Evolutionary conservation across 2,797 vertebrate species (phyloP).

Genomic region (Phalloptychus januarius): DNA sequence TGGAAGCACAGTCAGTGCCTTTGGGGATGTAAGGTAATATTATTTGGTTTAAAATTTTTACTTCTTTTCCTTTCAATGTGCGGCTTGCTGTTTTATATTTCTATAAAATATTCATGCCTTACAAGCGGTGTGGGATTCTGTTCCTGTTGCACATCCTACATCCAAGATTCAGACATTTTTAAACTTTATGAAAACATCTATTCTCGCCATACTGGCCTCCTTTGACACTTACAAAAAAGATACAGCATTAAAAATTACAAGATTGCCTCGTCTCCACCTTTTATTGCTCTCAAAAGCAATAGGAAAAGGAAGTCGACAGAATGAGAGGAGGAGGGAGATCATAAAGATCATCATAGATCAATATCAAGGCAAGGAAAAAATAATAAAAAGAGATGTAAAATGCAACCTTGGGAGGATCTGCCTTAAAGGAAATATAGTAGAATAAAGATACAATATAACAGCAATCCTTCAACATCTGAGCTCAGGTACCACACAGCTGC

Average conservation of each 20-base stretch:
- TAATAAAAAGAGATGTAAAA: neutral
- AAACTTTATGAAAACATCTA: conserved; percentile 57
- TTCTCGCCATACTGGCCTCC: conserved; percentile 31
- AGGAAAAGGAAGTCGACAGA: neutral
- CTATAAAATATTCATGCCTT: conserved; percentile 66
- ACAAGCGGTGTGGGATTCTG: conserved; percentile 35
- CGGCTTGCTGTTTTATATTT: conserved; percentile 10
- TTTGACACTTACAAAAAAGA: conserved; percentile 32
- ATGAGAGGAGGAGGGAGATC: conserved; percentile 10
- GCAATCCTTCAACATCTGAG: conserved; percentile 17
- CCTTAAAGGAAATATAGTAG: conserved; percentile 18
- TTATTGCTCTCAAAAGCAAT: conserved; percentile 17
- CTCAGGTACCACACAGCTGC: conserved; percentile 26
- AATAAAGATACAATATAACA: conserved; percentile 15
- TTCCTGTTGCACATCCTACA: conserved; percentile 30
- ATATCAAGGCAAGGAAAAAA: conserved; percentile 5
- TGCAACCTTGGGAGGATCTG: conserved; percentile 5
- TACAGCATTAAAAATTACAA: conserved; percentile 24
- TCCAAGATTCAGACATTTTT: conserved; percentile 24
- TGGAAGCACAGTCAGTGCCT: conserved; percentile 67
- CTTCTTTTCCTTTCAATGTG: conserved; percentile 9
- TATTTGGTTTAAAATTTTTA: conserved; percentile 37
- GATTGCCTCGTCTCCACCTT: neutral
- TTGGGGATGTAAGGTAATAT: conserved; percentile 53
- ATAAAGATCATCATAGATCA: conserved; percentile 31